Evolutionary conservation across 2,113 vertebrate genomes (phyloP).

Genomic region (Danionella cerebrum): DNA sequence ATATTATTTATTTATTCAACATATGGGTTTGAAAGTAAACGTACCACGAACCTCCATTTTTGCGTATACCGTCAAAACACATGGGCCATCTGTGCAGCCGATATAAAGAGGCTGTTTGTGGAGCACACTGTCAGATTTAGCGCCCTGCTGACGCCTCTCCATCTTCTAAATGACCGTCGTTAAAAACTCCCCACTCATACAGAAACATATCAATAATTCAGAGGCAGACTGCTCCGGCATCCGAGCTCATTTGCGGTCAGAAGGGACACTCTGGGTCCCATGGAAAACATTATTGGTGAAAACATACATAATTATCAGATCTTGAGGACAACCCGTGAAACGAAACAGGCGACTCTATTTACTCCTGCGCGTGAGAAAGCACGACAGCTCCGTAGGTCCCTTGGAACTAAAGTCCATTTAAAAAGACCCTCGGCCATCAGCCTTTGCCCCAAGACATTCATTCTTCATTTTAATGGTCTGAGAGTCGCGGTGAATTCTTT

Average conservation of each 20-base stretch:
- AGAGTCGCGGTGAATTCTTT: constrained; percentile 20
- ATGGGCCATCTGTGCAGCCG: constrained; percentile 32
- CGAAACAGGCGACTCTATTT: background rate
- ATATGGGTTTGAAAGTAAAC: too few species aligned
- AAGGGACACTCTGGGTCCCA: constrained; percentile 39
- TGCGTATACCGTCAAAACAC: background rate
- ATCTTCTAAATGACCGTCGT: constrained; percentile 58
- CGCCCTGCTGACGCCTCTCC: constrained; percentile 51
- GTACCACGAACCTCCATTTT: too few species aligned
- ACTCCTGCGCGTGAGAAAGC: background rate
- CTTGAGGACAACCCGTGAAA: constrained; percentile 5
- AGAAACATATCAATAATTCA: constrained; percentile 58
- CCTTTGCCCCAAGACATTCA: constrained; percentile 15
- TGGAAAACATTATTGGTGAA: constrained; percentile 42
- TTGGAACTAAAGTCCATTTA: constrained; percentile 21
- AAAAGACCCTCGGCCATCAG: constrained; percentile 14
- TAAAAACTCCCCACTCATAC: constrained; percentile 52
- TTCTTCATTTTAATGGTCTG: constrained; percentile 37
- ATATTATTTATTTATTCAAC: too few species aligned
- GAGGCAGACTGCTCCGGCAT: constrained; percentile 22
- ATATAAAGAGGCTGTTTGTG: constrained; percentile 37
- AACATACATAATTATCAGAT: constrained; percentile 35
- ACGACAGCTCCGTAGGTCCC: constrained; percentile 5
- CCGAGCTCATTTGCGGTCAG: constrained; percentile 40
- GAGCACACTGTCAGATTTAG: constrained; percentile 36